A percentile compares a stretch with the other conserved stretches of the same genome.
Evolutionary conservation across 2,113 vertebrate species (phyloP).

Genomic region (Hassar affinis): DNA sequence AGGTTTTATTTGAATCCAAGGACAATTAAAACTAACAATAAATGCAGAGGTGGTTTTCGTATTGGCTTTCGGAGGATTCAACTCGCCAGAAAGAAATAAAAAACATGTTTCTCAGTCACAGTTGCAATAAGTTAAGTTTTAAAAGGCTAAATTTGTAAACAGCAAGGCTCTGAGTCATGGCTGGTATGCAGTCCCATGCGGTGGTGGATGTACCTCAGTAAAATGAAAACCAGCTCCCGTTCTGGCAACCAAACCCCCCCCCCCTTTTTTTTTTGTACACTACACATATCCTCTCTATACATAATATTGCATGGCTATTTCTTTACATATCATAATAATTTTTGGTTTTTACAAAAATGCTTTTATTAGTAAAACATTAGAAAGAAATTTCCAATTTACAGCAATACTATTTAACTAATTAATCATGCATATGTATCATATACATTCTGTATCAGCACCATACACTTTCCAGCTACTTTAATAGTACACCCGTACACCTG

Average conservation of each 20-base stretch:
- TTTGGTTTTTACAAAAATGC: neutral
- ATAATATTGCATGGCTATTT: constrained; percentile 1
- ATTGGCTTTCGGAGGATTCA: constrained; percentile 54
- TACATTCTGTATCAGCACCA: constrained; percentile 36
- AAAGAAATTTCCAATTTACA: too few species aligned
- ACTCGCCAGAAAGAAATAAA: constrained; percentile 61
- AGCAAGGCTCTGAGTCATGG: constrained; percentile 62
- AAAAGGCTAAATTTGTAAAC: constrained; percentile 68
- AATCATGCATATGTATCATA: constrained; percentile 56
- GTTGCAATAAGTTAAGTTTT: constrained; percentile 69
- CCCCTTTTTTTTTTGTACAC: neutral
- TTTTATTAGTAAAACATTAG: neutral
- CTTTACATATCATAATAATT: constrained; percentile 34
- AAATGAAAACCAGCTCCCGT: constrained; percentile 48
- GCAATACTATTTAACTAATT: too few species aligned
- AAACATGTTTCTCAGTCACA: constrained; percentile 62
- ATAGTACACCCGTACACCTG: neutral
- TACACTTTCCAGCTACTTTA: neutral
- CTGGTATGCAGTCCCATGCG: constrained; percentile 68
- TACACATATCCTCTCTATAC: neutral
- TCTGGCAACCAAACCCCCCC: constrained; percentile 23
- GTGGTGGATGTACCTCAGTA: constrained; percentile 56
- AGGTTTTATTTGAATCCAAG: constrained; percentile 64
- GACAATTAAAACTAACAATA: constrained; percentile 64
- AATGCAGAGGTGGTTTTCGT: constrained; percentile 57